Evolutionary conservation across 2,888 invertebrate species (phyloP), one percentile per base, ranked within the genome.

Genomic region (Nemapogon koenigi): DNA sequence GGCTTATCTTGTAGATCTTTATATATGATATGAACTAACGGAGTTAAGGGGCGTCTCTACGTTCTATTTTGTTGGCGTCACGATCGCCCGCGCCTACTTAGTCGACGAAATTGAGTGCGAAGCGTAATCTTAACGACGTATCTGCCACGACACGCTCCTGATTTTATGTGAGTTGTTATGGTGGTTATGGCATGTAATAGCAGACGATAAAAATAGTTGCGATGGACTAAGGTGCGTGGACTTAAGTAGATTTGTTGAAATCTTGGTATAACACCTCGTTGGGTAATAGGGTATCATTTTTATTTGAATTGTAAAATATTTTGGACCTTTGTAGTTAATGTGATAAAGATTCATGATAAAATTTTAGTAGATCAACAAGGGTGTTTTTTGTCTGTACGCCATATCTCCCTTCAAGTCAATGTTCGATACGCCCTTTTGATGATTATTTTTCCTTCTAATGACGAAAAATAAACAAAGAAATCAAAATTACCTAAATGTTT

Each of bases 1-100:
- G 45, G 27, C 40, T 49, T 71, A 70, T 70, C 62, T 40, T 41
- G 39, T 46, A 43, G 49, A 73, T 73, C 73, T 66, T 60, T 58
- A 60, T 51, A 57, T 52, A 52, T 59, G n/a, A n/a, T n/a, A n/a
- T n/a, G n/a, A n/a, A 51, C 57, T 61, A 57, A 53, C 50, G 33
- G 41, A 38, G 16, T 46, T 43, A 48, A 46, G 46, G 46, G 29
- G 35, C 29, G 38, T 39, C 27, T 38, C 35, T 29, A 11, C 16
- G 16, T 35, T 17, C 35, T 28, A 38, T 43, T 38, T 38, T 38
- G 33, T 32, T 16, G 10, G 22, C 30, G 40, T 38, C 41, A 36
- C 25, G 26, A 19, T 16, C n/a, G 16, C 16, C 16, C 31, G 16
- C 15, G 37, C 47, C 47, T 46, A 46, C 43, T 46, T 45, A 47